These are phyloP conservation scores for Talpa occidentalis DNA, from an alignment of 2,113 vertebrate genomes.

Conservation along the genomic window DNA sequence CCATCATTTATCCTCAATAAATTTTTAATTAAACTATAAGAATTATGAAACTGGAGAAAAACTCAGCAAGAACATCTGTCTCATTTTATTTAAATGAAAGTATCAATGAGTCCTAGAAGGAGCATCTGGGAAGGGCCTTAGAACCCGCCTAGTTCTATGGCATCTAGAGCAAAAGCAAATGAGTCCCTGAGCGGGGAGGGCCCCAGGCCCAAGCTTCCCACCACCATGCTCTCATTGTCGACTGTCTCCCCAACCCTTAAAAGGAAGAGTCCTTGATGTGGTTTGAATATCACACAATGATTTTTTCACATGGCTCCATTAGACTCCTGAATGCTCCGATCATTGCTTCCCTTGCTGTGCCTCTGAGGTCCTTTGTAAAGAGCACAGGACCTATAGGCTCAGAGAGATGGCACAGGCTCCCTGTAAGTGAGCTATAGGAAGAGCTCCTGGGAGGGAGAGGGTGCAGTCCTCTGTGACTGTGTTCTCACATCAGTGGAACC, in stretches of 20 bases:
- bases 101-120: not conserved
- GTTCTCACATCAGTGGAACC: not conserved
- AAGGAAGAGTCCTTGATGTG: not conserved
- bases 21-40: not conserved
- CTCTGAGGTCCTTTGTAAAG: not conserved
- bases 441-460: no score
- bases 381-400: not conserved
- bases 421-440: no score
- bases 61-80: not conserved
- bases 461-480: rapidly evolving
- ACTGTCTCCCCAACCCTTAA: not conserved
- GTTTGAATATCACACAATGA: not conserved
- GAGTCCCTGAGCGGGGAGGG: not conserved
- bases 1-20: not conserved
- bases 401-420: not conserved
- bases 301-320: not conserved
- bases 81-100: not conserved
- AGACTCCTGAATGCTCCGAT: not conserved
- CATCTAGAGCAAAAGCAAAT: not conserved
- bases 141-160: no score
- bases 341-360: not conserved
- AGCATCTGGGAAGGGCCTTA: not conserved
- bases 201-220: not conserved
- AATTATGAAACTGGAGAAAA: not conserved
- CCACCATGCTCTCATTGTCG: rapidly evolving